These are phyloP conservation scores for Neodiprion pinetum DNA, from an alignment of 1,140 invertebrate genomes.

Conservation along the genomic window DNA sequence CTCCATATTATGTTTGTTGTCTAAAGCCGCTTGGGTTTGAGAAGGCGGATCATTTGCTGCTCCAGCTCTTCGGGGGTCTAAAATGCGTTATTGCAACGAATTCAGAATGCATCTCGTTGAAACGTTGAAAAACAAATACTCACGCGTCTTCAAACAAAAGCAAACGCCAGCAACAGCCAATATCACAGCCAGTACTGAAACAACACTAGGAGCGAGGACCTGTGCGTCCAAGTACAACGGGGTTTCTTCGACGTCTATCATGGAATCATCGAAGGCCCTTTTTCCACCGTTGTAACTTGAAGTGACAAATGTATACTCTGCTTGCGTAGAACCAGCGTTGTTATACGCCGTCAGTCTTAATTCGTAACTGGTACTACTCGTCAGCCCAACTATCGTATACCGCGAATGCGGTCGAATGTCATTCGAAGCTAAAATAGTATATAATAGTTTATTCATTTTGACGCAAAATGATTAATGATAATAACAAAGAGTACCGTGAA, in stretches of 20 bases:
- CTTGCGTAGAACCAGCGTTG: conserved; percentile 73
- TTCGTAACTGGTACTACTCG: conserved; percentile 72
- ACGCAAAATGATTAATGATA: background rate
- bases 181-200: conserved; percentile 60
- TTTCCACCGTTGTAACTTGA: conserved; percentile 62
- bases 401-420: conserved; percentile 61
- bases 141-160: conserved; percentile 64
- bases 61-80: conserved; percentile 45
- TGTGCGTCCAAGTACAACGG: conserved; percentile 61
- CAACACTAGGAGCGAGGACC: conserved; percentile 59
- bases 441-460: background rate
- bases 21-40: conserved; percentile 55
- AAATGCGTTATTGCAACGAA: conserved; percentile 20
- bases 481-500: background rate
- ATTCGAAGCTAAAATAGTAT: conserved; percentile 56
- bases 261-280: conserved; percentile 50
- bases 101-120: conserved; percentile 11
- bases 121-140: conserved; percentile 36
- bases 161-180: conserved; percentile 61
- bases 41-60: conserved; percentile 52
- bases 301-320: conserved; percentile 72
- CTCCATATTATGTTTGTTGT: conserved; percentile 63
- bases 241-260: conserved; percentile 49
- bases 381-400: conserved; percentile 68
- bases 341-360: conserved; percentile 73